Evolutionary conservation across 2,888 invertebrate genomes (phyloP), one percentile per base, ranked within the genome.

Genomic region (Teleogryllus oceanicus): DNA sequence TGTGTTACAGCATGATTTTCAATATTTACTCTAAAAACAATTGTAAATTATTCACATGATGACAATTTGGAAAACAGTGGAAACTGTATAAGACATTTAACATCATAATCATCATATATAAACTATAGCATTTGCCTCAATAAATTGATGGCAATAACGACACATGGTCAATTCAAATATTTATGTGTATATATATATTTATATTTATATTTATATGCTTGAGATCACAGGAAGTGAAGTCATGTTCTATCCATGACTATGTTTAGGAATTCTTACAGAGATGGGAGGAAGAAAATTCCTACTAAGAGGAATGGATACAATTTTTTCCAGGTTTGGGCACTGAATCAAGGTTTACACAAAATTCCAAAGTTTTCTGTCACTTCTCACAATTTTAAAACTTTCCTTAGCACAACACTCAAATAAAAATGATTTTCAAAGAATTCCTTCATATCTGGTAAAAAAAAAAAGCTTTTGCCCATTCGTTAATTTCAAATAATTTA

Each of bases 211-310:
- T 62, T 62, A n/a, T 62, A 62, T 62, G 62, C 13, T 18, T 62
- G 62, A 62, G 62, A 62, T 62, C 62, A 62, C 62, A 62, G 62
- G 62, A 62, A 62, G 16, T 62, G 62, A 62, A 62, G 62, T n/a
- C 62, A 62, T 62, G n/a, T 62, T 62, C n/a, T 62, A 62, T 5
- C 16, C n/a, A 62, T 62, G 62, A n/a, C 62, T 62, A 13, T 62
- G 16, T 62, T 18, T 62, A 62, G 62, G 62, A 62, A 62, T 62
- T 62, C 8, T 62, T 62, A 62, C 62, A 18, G 62, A 62, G 62
- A 62, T 62, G n/a, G 62, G n/a, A 62, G 62, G 62, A n/a, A n/a
- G 37, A 37, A 37, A 37, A 37, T 37, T 37, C 37, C 37, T 37
- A 37, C 8, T 37, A 37, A 37, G 37, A 37, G 37, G 37, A 37